A percentile compares a stretch with the other conserved stretches of the same genome.
phyloP scores from a whole-genome alignment of 2,113 vertebrate genomes.

The Gobio gobio region DNA sequence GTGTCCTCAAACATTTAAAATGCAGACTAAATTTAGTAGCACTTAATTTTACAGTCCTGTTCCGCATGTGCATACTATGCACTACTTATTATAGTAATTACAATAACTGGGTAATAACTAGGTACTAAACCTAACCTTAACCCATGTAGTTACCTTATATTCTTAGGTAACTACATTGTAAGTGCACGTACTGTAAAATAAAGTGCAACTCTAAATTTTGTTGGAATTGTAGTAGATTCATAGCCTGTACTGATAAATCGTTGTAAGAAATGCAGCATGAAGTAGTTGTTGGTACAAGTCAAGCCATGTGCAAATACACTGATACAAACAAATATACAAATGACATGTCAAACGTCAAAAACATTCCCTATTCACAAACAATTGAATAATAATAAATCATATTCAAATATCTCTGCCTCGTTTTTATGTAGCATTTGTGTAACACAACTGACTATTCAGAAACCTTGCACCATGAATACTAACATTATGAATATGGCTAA shows the following conservation, averaged over 20 bases:
- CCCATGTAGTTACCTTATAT: no score
- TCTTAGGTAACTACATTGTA: no score
- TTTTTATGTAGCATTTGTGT: constrained; percentile 31
- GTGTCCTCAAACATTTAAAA: not conserved
- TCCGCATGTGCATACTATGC: no score
- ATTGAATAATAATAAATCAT: constrained; percentile 62
- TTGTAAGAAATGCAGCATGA: not conserved
- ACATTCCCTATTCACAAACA: constrained; percentile 47
- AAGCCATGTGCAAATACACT: constrained; percentile 55
- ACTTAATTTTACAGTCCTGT: no score
- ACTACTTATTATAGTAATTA: no score
- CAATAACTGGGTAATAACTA: no score
- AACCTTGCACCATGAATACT: not conserved
- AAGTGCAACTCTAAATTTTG: no score
- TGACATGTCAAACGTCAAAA: constrained; percentile 28
- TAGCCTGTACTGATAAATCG: not conserved
- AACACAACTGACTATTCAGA: not conserved
- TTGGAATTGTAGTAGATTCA: not conserved
- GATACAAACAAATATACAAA: constrained; percentile 38
- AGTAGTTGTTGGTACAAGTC: constrained; percentile 31
- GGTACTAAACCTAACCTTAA: no score
- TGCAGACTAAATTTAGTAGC: not conserved
- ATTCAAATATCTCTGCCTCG: constrained; percentile 48
- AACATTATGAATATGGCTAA: not conserved
- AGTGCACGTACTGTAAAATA: no score